Evolutionary conservation across 1,140 invertebrate species (phyloP).

Genomic region (Drosophila cardini): DNA sequence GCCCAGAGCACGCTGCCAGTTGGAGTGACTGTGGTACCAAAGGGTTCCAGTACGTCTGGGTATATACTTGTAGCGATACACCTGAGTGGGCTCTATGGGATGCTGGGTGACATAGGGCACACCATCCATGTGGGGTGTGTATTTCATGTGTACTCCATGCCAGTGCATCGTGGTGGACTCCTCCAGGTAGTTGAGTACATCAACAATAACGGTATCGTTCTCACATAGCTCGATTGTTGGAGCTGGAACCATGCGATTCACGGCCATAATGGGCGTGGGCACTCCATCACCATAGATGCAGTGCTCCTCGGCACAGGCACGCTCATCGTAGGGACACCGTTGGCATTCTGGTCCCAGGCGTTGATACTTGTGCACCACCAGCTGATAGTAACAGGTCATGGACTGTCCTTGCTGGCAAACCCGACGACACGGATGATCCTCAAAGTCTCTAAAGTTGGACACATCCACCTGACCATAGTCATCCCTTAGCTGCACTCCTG

Average conservation of each 20-base stretch:
- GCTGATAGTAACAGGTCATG: conserved; percentile 71
- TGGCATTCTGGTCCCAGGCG: conserved; percentile 86
- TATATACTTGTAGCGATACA: conserved; percentile 92
- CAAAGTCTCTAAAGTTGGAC: conserved; percentile 56
- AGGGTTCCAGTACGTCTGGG: conserved; percentile 90
- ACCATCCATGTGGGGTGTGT: conserved; percentile 94
- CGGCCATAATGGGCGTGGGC: conserved; percentile 89
- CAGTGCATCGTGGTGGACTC: conserved; percentile 92
- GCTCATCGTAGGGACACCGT: conserved; percentile 87
- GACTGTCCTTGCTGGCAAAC: conserved; percentile 72
- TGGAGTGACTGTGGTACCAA: conserved; percentile 91
- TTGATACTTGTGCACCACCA: conserved; percentile 77
- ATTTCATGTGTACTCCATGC: conserved; percentile 91
- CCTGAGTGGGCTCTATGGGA: conserved; percentile 91
- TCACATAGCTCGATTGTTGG: conserved; percentile 94
- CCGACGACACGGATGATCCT: conserved; percentile 72
- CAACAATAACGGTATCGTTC: conserved; percentile 93
- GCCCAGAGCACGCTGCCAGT: conserved; percentile 90
- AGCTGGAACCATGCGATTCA: conserved; percentile 93
- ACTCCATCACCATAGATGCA: conserved; percentile 90
- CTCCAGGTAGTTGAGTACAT: conserved; percentile 92
- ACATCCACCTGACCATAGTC: conserved; percentile 62
- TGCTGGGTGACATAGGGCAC: conserved; percentile 94
- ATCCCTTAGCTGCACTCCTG: conserved; percentile 49
- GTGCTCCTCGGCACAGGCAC: conserved; percentile 86